These are phyloP conservation scores for Octonoba sinensis DNA, from an alignment of 2,888 invertebrate species.

Conservation along the genomic window DNA sequence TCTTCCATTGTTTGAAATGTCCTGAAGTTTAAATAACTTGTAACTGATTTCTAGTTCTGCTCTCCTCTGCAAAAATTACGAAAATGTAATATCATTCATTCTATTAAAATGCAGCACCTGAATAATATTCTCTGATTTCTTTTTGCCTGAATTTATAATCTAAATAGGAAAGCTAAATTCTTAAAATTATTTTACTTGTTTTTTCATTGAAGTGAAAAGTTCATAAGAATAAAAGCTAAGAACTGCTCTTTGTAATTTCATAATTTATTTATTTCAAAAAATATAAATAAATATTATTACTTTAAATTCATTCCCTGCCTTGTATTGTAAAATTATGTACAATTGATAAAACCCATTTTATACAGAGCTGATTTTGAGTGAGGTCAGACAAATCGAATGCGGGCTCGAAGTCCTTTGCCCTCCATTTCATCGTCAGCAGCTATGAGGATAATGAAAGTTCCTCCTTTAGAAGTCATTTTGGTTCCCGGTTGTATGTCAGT, in stretches of 20 bases:
- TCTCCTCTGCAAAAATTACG: too few species aligned
- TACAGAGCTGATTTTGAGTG: not conserved
- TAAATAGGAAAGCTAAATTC: too few species aligned
- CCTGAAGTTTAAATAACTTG: too few species aligned
- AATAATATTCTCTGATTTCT: too few species aligned
- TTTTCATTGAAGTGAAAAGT: not conserved
- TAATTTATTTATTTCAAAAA: not conserved
- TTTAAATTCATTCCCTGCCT: not conserved
- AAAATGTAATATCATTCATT: too few species aligned
- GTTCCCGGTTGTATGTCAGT: constrained; percentile 59
- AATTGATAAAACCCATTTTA: too few species aligned
- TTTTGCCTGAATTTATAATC: too few species aligned
- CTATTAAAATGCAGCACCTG: too few species aligned
- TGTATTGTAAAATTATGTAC: not conserved
- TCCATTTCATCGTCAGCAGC: constrained; percentile 61
- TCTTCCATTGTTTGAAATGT: too few species aligned
- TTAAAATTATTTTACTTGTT: too few species aligned
- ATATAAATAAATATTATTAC: not conserved
- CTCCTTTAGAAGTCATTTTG: constrained; percentile 55
- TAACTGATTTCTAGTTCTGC: too few species aligned
- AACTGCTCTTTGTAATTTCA: not conserved
- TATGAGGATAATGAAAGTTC: constrained; percentile 64
- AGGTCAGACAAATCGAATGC: constrained; percentile 44
- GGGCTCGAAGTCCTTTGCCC: constrained; percentile 63
- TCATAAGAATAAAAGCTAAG: not conserved